Conservation (phyloP, 2,888 invertebrate species). For the Pyrocoelia pectoralis region DNA sequence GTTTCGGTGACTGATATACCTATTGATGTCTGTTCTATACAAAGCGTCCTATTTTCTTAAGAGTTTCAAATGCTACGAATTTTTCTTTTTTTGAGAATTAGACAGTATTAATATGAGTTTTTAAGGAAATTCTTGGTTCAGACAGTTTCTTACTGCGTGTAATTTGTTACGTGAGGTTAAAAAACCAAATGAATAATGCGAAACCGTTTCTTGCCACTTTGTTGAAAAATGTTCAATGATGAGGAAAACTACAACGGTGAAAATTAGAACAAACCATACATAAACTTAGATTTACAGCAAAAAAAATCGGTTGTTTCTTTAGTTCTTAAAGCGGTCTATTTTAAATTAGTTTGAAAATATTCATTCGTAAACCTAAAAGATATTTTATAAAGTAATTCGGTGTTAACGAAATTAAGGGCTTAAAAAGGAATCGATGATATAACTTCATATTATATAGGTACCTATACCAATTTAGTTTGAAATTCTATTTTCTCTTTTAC, state of each 20-base stretch:
- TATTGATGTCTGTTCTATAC: conserved; percentile 57
- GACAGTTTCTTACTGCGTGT: conserved; percentile 31
- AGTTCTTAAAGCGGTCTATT: too few species aligned
- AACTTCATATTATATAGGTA: too few species aligned
- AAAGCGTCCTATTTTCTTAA: conserved; percentile 54
- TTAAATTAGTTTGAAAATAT: too few species aligned
- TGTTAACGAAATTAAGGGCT: too few species aligned
- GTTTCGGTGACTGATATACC: conserved; percentile 58
- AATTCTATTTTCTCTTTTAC: too few species aligned
- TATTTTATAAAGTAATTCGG: too few species aligned
- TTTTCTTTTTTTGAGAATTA: conserved; percentile 42
- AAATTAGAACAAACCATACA: conserved; percentile 20
- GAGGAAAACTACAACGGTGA: conserved; percentile 20
- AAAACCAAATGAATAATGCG: conserved; percentile 28
- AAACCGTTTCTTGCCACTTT: conserved; percentile 27
- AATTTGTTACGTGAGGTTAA: conserved; percentile 33
- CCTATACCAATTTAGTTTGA: too few species aligned
- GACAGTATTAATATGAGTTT: conserved; percentile 32
- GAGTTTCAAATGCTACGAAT: conserved; percentile 43
- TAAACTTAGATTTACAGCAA: conserved; percentile 10
- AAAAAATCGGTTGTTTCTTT: not conserved
- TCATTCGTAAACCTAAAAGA: too few species aligned
- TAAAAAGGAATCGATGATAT: too few species aligned
- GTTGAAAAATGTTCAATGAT: conserved; percentile 31
- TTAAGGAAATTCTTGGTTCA: conserved; percentile 32